These are phyloP conservation scores for Pelobates cultripes DNA, from an alignment of 2,797 vertebrate species.

Conservation along the genomic window DNA sequence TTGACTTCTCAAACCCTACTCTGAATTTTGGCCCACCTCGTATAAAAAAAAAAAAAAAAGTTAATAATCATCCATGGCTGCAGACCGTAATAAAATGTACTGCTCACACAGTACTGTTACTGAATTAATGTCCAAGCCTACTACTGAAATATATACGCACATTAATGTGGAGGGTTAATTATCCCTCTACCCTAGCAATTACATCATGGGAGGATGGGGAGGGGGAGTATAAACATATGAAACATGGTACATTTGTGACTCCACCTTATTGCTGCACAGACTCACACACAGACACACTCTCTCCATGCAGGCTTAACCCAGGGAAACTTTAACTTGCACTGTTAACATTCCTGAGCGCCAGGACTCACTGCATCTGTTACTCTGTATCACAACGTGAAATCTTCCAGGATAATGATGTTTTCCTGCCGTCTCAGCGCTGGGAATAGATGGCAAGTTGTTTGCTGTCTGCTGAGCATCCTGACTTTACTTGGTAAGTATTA, in stretches of 20 bases:
- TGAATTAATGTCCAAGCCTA: too few relatives aligned
- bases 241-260: conserved; percentile 40
- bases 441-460: conserved; percentile 62
- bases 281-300: neutral
- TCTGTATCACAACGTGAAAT: conserved; percentile 9
- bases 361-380: conserved; percentile 39
- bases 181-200: conserved; percentile 26
- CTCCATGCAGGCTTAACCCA: conserved; percentile 35
- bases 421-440: conserved; percentile 50
- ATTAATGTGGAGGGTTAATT: conserved; percentile 8
- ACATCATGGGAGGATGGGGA: conserved; percentile 1
- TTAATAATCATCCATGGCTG: too few relatives aligned
- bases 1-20: too few relatives aligned
- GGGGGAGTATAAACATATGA: conserved; percentile 48
- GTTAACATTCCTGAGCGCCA: conserved; percentile 6
- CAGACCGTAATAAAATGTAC: too few relatives aligned
- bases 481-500: conserved; percentile 70
- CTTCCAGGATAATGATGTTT: conserved; percentile 59
- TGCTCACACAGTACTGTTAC: too few relatives aligned
- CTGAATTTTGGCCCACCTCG: too few relatives aligned
- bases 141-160: too few relatives aligned
- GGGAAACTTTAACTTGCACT: conserved; percentile 7
- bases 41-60: too few relatives aligned
- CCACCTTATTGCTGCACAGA: conserved; percentile 36
- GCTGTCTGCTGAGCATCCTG: conserved; percentile 59